Conservation (phyloP, 1,140 invertebrate genomes). For the Penaeus chinensis region DNA sequence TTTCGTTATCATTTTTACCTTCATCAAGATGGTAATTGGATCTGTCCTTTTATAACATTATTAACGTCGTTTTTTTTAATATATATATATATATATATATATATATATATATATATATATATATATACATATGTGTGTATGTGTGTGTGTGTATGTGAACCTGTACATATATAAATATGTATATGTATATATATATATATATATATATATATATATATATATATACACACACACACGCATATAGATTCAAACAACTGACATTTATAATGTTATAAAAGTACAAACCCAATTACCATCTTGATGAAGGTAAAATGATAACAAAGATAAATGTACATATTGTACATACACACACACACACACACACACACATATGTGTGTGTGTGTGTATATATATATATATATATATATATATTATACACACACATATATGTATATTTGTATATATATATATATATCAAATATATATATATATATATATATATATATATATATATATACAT, state of each 20-base stretch:
- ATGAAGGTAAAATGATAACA: no score
- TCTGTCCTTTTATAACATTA: no score
- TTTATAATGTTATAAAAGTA: no score
- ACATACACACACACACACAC: neutral
- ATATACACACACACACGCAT: neutral
- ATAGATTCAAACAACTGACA: neutral
- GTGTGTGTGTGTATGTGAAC: neutral
- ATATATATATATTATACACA: neutral
- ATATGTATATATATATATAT: neutral
- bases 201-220: neutral
- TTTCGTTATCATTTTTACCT: no score
- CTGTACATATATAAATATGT: neutral
- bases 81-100: neutral
- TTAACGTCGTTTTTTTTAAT: neutral
- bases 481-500: neutral
- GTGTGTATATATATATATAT: neutral
- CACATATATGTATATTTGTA: neutral
- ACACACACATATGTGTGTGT: neutral
- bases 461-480: neutral
- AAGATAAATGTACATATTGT: neutral
- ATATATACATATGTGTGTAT: neutral
- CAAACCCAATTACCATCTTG: no score
- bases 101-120: neutral
- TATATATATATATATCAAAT: neutral
- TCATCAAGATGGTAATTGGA: no score